Evolutionary conservation across 2,797 vertebrate species (phyloP).

Genomic region (Loris lydekkerianus): DNA sequence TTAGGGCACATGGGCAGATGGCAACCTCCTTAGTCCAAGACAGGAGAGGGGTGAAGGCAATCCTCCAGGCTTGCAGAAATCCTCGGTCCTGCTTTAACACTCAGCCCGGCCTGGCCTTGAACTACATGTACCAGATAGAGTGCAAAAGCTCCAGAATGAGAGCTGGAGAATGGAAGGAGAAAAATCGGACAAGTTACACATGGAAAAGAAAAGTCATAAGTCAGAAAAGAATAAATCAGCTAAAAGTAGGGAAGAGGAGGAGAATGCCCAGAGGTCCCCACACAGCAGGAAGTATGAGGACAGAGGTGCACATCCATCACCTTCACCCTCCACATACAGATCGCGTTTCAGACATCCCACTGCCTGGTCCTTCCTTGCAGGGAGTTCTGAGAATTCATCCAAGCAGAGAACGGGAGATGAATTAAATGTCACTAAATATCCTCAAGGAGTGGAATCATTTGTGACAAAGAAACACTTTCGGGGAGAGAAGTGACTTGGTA

Average conservation of each 20-base stretch:
- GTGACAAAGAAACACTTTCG: slow-evolving; percentile 49
- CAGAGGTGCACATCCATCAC: neutral
- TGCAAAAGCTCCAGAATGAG: neutral
- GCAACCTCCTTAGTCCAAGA: neutral
- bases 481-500: neutral
- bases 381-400: neutral
- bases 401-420: slow-evolving; percentile 68
- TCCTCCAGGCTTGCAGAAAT: neutral
- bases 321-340: neutral
- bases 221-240: slow-evolving; percentile 38
- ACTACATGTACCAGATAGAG: neutral
- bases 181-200: slow-evolving; percentile 5
- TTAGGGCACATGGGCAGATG: neutral
- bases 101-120: neutral
- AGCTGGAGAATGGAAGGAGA: neutral
- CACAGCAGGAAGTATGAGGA: neutral
- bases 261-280: neutral
- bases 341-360: neutral
- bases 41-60: neutral
- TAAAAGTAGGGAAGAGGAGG: neutral
- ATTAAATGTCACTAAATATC: slow-evolving; percentile 65
- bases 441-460: slow-evolving; percentile 46
- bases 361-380: neutral
- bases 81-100: neutral
- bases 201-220: slow-evolving; percentile 37